Percentiles rank a stretch among this genome's conserved stretches.
Evolutionary conservation across 2,888 invertebrate genomes (phyloP).

Genomic region (Ligdia adustata): DNA sequence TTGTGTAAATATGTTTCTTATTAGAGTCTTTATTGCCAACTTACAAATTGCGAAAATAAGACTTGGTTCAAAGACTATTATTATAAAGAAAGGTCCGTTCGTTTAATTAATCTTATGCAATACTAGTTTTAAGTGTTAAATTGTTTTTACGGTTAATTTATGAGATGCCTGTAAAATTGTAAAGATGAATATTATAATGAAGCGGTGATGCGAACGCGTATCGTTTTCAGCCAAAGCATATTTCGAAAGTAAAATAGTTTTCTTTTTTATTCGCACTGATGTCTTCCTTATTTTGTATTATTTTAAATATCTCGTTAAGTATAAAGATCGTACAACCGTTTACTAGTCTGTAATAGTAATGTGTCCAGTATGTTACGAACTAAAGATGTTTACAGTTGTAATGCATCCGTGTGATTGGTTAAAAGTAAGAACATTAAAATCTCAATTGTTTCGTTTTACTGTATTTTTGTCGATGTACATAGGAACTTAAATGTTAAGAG

Average conservation of each 20-base stretch:
- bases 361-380: constrained; percentile 47
- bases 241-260: constrained; percentile 43
- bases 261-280: constrained; percentile 53
- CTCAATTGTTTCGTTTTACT: constrained; percentile 77
- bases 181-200: constrained; percentile 53
- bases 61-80: constrained; percentile 58
- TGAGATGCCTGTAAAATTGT: constrained; percentile 63
- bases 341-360: constrained; percentile 58
- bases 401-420: constrained; percentile 52
- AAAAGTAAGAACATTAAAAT: constrained; percentile 60
- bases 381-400: constrained; percentile 59
- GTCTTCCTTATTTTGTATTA: constrained; percentile 60
- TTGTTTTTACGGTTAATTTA: constrained; percentile 82
- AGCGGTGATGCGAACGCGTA: constrained; percentile 56
- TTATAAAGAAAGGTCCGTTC: constrained; percentile 62
- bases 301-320: constrained; percentile 27
- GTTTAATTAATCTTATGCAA: constrained; percentile 79
- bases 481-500: constrained; percentile 67
- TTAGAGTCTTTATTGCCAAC: constrained; percentile 42
- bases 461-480: constrained; percentile 72
- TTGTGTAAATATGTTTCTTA: constrained; percentile 37
- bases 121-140: constrained; percentile 83
- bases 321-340: constrained; percentile 43
- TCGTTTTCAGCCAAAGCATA: constrained; percentile 73
- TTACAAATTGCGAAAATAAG: constrained; percentile 49